phyloP scores from a whole-genome alignment of 2,797 vertebrate genomes.

The Thaleichthys pacificus region DNA sequence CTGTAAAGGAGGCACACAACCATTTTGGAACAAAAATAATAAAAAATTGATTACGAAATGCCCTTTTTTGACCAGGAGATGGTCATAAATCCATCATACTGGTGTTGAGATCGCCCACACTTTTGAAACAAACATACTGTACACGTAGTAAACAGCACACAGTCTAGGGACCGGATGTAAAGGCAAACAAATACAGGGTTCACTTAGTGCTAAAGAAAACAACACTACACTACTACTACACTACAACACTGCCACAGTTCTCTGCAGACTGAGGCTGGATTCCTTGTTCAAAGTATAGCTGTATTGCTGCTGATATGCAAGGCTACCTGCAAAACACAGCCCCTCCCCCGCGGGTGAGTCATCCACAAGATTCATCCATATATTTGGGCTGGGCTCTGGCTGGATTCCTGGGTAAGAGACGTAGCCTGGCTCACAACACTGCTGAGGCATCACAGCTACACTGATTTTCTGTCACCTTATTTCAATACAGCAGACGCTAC shows the following conservation, averaged over 20 bases:
- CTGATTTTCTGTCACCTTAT: slow-evolving; percentile 75
- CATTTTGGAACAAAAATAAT: not conserved
- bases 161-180: no score
- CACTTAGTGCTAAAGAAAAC: not conserved
- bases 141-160: no score
- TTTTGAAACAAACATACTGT: no score
- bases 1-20: not conserved
- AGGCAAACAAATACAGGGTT: not conserved
- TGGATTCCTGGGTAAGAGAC: slow-evolving; percentile 61
- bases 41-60: no score
- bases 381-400: slow-evolving; percentile 67
- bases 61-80: no score
- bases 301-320: slow-evolving; percentile 66
- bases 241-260: not conserved
- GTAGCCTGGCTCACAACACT: slow-evolving; percentile 62
- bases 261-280: not conserved
- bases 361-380: slow-evolving; percentile 72
- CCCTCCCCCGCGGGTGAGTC: slow-evolving; percentile 73
- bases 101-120: no score
- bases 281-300: not conserved
- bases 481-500: slow-evolving; percentile 71
- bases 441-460: slow-evolving; percentile 72
- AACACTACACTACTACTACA: not conserved
- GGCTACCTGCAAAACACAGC: slow-evolving; percentile 69
- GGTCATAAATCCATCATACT: no score